Evolutionary conservation across 2,888 invertebrate genomes (phyloP).

Genomic region (Drosophila conformis): DNA sequence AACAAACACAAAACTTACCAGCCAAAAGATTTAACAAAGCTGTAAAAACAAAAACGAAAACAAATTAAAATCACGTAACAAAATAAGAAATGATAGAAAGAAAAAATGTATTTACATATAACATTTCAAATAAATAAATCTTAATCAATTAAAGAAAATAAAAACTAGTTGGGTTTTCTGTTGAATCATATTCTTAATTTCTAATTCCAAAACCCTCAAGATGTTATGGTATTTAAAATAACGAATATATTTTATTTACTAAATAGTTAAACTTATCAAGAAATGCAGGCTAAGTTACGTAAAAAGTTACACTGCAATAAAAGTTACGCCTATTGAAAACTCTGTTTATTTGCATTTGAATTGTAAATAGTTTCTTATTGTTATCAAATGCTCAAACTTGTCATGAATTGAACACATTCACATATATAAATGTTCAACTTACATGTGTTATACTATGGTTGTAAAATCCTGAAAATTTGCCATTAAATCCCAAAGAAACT

Average conservation of each 20-base stretch:
- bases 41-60: conserved; percentile 45
- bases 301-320: background rate
- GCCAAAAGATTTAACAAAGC: conserved; percentile 65
- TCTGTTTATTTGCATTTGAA: conserved; percentile 14
- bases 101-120: conserved; percentile 5
- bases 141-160: background rate
- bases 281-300: background rate
- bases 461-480: conserved; percentile 48
- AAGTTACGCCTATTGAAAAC: conserved; percentile 24
- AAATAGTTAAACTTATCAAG: background rate
- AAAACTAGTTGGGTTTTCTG: background rate
- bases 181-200: background rate
- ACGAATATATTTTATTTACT: background rate
- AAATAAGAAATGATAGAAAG: background rate
- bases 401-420: background rate
- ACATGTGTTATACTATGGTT: conserved; percentile 31
- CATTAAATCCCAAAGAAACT: conserved; percentile 56
- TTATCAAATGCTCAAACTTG: conserved; percentile 23
- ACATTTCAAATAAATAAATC: background rate
- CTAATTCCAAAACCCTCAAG: background rate
- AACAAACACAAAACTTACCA: conserved; percentile 62
- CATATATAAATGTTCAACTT: conserved; percentile 3
- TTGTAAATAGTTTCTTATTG: conserved; percentile 17
- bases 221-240: background rate
- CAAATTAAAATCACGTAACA: conserved; percentile 27